Conservation (phyloP, 2,888 invertebrate species). For the Pyrrhia umbra region DNA sequence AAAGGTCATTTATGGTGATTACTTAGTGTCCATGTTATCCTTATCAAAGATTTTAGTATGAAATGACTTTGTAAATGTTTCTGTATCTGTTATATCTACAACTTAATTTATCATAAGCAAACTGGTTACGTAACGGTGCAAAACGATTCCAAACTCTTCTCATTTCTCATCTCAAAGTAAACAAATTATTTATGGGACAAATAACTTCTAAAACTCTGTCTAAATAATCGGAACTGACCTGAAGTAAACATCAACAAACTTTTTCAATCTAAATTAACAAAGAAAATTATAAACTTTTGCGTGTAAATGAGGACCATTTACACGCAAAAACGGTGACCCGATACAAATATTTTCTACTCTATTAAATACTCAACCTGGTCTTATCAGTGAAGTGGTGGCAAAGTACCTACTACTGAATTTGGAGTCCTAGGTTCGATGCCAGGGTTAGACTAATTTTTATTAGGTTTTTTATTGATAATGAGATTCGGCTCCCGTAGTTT, state of each 20-base stretch:
- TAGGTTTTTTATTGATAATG: too few species aligned
- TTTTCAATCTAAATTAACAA: constrained; percentile 59
- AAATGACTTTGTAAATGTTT: not conserved
- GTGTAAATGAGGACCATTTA: constrained; percentile 40
- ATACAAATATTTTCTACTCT: not conserved
- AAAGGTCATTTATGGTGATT: too few species aligned
- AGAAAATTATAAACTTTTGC: constrained; percentile 50
- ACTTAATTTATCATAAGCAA: not conserved
- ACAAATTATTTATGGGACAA: constrained; percentile 39
- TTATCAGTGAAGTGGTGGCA: too few species aligned
- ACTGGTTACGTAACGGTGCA: not conserved
- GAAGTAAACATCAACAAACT: constrained; percentile 44
- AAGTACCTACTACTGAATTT: too few species aligned
- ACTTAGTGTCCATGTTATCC: too few species aligned
- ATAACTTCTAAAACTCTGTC: constrained; percentile 41
- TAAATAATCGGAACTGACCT: constrained; percentile 47
- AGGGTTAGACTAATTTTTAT: too few species aligned
- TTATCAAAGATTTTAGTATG: not conserved
- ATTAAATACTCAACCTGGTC: too few species aligned
- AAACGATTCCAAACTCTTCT: constrained; percentile 6
- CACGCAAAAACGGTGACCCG: too few species aligned
- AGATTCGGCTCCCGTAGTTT: too few species aligned
- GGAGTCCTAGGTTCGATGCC: too few species aligned
- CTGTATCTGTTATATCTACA: not conserved
- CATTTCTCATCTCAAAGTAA: constrained; percentile 12